A percentile compares a stretch with the other conserved stretches of the same genome.
These are phyloP conservation scores for Subanguina moxae DNA, from an alignment of 1,140 invertebrate species.

Conservation along the genomic window DNA sequence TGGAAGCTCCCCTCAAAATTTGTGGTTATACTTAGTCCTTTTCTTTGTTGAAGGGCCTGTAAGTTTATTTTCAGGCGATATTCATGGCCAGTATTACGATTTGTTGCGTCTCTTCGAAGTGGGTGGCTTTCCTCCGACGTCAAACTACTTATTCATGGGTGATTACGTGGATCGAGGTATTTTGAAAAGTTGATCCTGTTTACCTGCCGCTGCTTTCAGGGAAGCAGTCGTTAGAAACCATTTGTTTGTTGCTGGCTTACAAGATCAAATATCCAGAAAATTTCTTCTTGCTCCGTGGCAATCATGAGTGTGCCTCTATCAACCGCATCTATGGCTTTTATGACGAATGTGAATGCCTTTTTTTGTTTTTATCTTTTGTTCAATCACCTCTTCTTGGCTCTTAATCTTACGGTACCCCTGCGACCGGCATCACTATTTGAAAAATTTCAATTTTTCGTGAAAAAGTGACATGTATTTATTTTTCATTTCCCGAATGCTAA, in stretches of 20 bases:
- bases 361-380: no score
- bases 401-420: no score
- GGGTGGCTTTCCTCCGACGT: conserved; percentile 36
- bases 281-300: conserved; percentile 67
- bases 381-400: no score
- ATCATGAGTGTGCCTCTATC: no score
- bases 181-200: conserved; percentile 59
- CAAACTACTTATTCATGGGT: conserved; percentile 29
- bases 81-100: conserved; percentile 23
- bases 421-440: no score
- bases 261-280: conserved; percentile 70
- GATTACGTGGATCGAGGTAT: conserved; percentile 83
- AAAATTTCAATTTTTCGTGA: no score
- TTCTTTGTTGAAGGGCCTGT: no score
- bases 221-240: conserved; percentile 66
- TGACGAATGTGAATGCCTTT: conserved; percentile 72
- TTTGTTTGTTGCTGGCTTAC: conserved; percentile 77
- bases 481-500: no score
- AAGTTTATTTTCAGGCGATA: conserved; percentile 13
- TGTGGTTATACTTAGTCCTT: no score
- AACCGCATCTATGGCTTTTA: conserved; percentile 80
- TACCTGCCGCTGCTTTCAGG: no score
- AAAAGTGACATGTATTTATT: no score
- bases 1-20: conserved; percentile 71
- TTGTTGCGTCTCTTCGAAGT: conserved; percentile 61